These are phyloP conservation scores for Listronotus bonariensis DNA, from an alignment of 1,140 invertebrate genomes.

Conservation along the genomic window DNA sequence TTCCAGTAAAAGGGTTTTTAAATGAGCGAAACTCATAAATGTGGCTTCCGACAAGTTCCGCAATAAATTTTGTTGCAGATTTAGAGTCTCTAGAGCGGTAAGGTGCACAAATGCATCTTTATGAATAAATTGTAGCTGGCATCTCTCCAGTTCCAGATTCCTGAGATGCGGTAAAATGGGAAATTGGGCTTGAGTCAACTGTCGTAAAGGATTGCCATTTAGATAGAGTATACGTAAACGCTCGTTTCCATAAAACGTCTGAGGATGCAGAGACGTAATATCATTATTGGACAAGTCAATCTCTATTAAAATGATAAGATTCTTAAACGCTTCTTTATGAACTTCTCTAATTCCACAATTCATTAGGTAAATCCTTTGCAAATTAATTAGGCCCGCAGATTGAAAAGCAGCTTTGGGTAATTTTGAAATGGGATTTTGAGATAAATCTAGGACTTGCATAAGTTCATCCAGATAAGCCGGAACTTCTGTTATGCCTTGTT, in stretches of 20 bases:
- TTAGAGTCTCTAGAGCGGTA: conserved; percentile 69
- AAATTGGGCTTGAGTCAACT: conserved; percentile 69
- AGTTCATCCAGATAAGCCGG: conserved; percentile 77
- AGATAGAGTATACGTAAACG: conserved; percentile 70
- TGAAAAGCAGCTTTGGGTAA: conserved; percentile 82
- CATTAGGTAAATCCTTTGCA: conserved; percentile 80
- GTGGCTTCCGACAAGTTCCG: conserved; percentile 67
- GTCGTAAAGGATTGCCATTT: conserved; percentile 72
- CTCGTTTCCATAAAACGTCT: conserved; percentile 78
- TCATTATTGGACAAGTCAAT: conserved; percentile 80
- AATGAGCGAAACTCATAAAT: conserved; percentile 66
- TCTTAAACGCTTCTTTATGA: conserved; percentile 81
- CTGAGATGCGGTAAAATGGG: conserved; percentile 71
- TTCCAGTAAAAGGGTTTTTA: conserved; percentile 79
- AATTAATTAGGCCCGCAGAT: conserved; percentile 75
- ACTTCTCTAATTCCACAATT: conserved; percentile 74
- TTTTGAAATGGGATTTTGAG: conserved; percentile 75
- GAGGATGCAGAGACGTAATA: conserved; percentile 67
- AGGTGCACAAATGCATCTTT: conserved; percentile 72
- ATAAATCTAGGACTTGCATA: conserved; percentile 84
- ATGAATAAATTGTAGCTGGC: conserved; percentile 73
- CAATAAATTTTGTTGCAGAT: conserved; percentile 71
- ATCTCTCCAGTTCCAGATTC: conserved; percentile 75
- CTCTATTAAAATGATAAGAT: conserved; percentile 85
- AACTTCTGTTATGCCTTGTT: conserved; percentile 73